phyloP scores from a whole-genome alignment of 64 coral and sea anemone genomes.

The Acropora yongei region DNA sequence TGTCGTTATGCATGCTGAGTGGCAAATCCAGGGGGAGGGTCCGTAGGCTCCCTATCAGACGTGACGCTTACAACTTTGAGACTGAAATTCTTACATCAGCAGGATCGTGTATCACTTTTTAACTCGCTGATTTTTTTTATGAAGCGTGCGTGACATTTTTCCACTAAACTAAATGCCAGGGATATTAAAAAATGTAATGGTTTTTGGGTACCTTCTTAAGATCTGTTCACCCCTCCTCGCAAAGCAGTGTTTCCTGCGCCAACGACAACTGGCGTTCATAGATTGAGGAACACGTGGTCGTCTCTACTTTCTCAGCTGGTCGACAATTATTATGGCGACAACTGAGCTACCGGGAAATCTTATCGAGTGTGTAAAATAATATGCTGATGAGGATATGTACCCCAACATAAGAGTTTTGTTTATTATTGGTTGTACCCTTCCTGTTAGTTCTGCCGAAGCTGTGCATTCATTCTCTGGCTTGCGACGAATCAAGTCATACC shows the following conservation, averaged over 20 bases:
- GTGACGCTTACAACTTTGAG: background rate
- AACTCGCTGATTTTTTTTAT: constrained; percentile 38
- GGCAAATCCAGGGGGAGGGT: background rate
- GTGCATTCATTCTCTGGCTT: too few relatives aligned
- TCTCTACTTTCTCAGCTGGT: constrained; percentile 41
- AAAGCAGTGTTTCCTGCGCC: constrained; percentile 18
- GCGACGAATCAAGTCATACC: background rate
- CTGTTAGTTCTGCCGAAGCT: too few relatives aligned
- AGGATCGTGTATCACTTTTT: constrained; percentile 46
- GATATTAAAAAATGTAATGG: constrained; percentile 42
- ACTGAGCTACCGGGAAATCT: background rate
- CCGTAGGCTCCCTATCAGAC: background rate
- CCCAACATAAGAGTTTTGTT: too few relatives aligned
- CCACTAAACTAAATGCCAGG: constrained; percentile 58
- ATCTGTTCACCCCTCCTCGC: constrained; percentile 42
- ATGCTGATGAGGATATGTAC: too few relatives aligned
- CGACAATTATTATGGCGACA: constrained; percentile 54
- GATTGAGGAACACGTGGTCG: constrained; percentile 13
- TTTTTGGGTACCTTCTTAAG: constrained; percentile 41
- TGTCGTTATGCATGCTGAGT: background rate
- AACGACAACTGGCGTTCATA: constrained; percentile 16
- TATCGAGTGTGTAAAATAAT: too few relatives aligned
- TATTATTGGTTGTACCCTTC: too few relatives aligned
- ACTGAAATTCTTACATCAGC: constrained; percentile 16
- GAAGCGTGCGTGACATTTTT: constrained; percentile 49